Evolutionary conservation across 2,888 invertebrate species (phyloP), one percentile per base, ranked within the genome.

Genomic region (Pantelozetes paolii): DNA sequence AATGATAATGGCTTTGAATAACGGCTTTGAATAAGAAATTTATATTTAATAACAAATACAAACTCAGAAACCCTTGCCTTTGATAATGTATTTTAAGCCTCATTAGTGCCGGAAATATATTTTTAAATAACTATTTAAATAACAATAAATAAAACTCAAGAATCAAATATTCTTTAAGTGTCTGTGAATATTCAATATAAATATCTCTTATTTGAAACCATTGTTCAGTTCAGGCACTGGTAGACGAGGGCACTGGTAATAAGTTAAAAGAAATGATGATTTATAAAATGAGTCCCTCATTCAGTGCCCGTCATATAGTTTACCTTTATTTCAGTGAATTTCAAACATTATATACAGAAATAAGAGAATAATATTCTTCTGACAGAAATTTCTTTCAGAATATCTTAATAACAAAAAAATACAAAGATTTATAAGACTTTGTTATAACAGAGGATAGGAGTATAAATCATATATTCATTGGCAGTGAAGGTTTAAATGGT

Each of bases 391-490:
- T 40, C 40, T 64, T 64, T 64, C 36, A 64, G 64, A 64, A n/a
- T 64, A 40, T 64, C 64, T 64, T 40, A 28, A 40, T 64, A 64
- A 20, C 64, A 36, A 64, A 64, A 32, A 62, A 57, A 57, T 15
- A 54, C 23, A 57, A 40, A 64, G 64, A 64, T 40, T 64, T 40
- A 40, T 40, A 64, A 64, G 64, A 64, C 64, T 64, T 28, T 32
- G 71, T 50, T 23, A 40, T 71, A 50, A n/a, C 30, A 5, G 42
- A 40, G 71, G 48, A 71, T 71, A 30, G 42, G 71, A 30, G 45
- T 40, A 64, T 64, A 64, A 64, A 64, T 64, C 64, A 64, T 64
- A 64, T 40, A 40, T 64, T 64, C 40, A 64, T 64, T 18, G 13
- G 8, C 20, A 30, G 28, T 15, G 9, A 2, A 18, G 15, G 15